Base-by-base conservation (phyloP, 2,113 vertebrate genomes). In the Cheirogaleus medius region DNA sequence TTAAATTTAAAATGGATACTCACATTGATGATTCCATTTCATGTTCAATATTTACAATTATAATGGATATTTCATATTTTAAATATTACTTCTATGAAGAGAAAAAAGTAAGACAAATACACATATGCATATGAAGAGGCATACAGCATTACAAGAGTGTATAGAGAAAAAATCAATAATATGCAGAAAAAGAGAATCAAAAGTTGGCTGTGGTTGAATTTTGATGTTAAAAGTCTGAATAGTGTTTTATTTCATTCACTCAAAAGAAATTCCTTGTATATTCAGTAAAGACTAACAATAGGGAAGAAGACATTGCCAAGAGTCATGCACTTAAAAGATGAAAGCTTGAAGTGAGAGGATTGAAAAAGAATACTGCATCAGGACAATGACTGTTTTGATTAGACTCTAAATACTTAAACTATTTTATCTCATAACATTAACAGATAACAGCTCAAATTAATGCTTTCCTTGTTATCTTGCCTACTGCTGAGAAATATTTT, bases 331-430 rank as follows among this genome's bases (percentile, higher is more conserved):
- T 94, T 32, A 6, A 20, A 42, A 74, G 83, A 84, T 12, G 47
- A 63, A 73, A 94, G 71, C 76, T 29, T 34, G 13, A 91, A 63
- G 42, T 32, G 82, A 90, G 84, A 77, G 34, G 14, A 21, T 32
- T 73, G 85, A 81, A 89, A 94, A 71, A 37, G 34, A 96, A 32
- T 0, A 77, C 0, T 0, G 0, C 85, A 20, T 87, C 91, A 37
- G 95, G 85, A 14, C 5, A 93, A 58, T 44, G 49, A 39, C 58
- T 52, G 34, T 96, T 97, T 49, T 69, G 39, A 80, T 97, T 84
- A 44, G 17, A 54, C n/a, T 58, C 7, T 54, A 88, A 74, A 66
- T 80, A 32, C 56, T 97, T 97, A 13, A 80, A 85, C 85, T 56
- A 25, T 63, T 92, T 92, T 47, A 84, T 21, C 56, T 86, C 64